These are phyloP conservation scores for Barnardius zonarius DNA, from an alignment of 2,113 vertebrate species.

Conservation along the genomic window DNA sequence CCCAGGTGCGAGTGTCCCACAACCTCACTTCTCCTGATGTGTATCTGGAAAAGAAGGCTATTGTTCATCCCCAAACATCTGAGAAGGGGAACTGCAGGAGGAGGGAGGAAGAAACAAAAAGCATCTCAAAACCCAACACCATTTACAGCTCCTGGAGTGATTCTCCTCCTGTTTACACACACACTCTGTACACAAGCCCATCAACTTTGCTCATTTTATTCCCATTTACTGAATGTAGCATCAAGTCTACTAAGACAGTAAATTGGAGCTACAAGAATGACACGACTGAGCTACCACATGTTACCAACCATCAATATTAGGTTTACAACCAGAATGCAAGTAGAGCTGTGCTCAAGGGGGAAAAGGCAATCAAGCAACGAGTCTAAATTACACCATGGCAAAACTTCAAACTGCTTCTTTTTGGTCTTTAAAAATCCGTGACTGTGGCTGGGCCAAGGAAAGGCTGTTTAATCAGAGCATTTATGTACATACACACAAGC, in stretches of 20 bases:
- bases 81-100: neutral
- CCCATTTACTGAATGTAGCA: neutral
- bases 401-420: neutral
- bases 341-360: neutral
- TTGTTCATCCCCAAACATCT: neutral
- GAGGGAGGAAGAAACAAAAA: neutral
- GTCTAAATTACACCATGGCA: neutral
- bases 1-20: constrained; percentile 94
- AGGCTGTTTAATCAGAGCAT: neutral
- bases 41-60: constrained; percentile 80
- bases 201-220: neutral
- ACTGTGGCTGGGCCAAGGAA: neutral
- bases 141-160: neutral
- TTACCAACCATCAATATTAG: neutral
- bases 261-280: neutral
- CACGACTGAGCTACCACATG: neutral
- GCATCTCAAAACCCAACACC: neutral
- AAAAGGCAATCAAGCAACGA: neutral
- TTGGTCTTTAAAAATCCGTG: neutral
- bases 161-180: neutral
- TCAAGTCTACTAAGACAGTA: neutral
- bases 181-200: neutral
- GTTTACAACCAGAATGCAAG: neutral
- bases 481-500: neutral
- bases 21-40: constrained; percentile 91